Conservation (phyloP, 1,140 invertebrate species). For the Hyles euphorbiae region DNA sequence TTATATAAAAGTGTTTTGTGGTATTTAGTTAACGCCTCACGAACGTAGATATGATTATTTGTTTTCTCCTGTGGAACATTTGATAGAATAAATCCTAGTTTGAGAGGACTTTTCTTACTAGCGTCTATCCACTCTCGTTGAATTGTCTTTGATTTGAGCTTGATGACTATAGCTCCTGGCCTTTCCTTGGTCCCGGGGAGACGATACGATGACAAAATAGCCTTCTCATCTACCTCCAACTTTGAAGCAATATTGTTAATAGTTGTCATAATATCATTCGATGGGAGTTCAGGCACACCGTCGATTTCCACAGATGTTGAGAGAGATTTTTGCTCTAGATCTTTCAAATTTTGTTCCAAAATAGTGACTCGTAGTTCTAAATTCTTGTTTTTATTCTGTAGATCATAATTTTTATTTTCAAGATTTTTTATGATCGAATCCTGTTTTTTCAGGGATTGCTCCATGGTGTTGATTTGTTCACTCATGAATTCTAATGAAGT, state of each 20-base stretch:
- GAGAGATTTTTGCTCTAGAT: conserved; percentile 28
- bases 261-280: conserved; percentile 13
- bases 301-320: conserved; percentile 29
- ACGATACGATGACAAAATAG: conserved; percentile 15
- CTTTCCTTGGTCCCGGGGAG: conserved; percentile 22
- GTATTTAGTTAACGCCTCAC: conserved; percentile 35
- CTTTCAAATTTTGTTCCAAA: conserved; percentile 25
- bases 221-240: conserved; percentile 15
- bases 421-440: conserved; percentile 23
- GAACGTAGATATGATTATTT: conserved; percentile 24
- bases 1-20: conserved; percentile 30
- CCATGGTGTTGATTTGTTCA: conserved; percentile 28
- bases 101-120: conserved; percentile 20
- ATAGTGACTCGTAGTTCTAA: conserved; percentile 26
- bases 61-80: conserved; percentile 22
- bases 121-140: conserved; percentile 23
- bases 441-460: conserved; percentile 29
- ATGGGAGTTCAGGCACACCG: conserved; percentile 24
- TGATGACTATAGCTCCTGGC: conserved; percentile 20
- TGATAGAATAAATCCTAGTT: conserved; percentile 16
- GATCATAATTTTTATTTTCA: conserved; percentile 31
- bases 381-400: conserved; percentile 34
- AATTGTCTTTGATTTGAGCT: conserved; percentile 18
- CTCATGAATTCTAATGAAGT: conserved; percentile 25
- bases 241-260: conserved; percentile 17